Percentiles rank a stretch among this genome's conserved stretches.
These are phyloP conservation scores for Stenoptilia bipunctidactyla DNA, from an alignment of 2,888 invertebrate genomes.

Conservation along the genomic window DNA sequence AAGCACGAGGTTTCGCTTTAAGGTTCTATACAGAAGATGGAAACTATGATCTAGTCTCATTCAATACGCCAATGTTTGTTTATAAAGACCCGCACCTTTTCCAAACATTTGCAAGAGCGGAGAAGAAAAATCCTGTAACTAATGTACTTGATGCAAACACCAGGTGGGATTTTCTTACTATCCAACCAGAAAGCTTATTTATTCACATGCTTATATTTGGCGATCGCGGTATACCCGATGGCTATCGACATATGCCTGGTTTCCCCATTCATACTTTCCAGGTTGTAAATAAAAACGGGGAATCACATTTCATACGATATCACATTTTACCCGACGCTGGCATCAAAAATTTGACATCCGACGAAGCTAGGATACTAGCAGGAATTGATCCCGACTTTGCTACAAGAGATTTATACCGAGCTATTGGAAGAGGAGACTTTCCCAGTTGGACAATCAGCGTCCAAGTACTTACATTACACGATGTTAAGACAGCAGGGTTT, in stretches of 20 bases:
- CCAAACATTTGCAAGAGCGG: slow-evolving; percentile 61
- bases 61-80: slow-evolving; percentile 69
- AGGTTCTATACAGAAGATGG: slow-evolving; percentile 33
- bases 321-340: slow-evolving; percentile 90
- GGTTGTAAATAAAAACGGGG: slow-evolving; percentile 78
- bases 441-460: slow-evolving; percentile 83
- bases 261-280: slow-evolving; percentile 93
- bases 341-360: slow-evolving; percentile 77
- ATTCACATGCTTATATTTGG: slow-evolving; percentile 81
- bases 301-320: slow-evolving; percentile 85
- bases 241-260: slow-evolving; percentile 89
- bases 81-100: slow-evolving; percentile 67
- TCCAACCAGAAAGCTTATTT: slow-evolving; percentile 78
- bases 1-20: slow-evolving; percentile 49
- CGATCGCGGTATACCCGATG: slow-evolving; percentile 90
- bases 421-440: slow-evolving; percentile 77
- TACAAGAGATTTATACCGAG: slow-evolving; percentile 85
- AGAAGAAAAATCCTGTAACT: slow-evolving; percentile 69
- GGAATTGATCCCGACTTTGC: slow-evolving; percentile 85
- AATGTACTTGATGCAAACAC: slow-evolving; percentile 33
- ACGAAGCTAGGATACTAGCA: slow-evolving; percentile 73
- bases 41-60: slow-evolving; percentile 34
- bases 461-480: slow-evolving; percentile 84
- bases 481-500: slow-evolving; percentile 79
- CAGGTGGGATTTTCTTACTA: slow-evolving; percentile 64